Evolutionary conservation across 2,797 vertebrate genomes (phyloP).

Genomic region (Notolabrus celidotus): DNA sequence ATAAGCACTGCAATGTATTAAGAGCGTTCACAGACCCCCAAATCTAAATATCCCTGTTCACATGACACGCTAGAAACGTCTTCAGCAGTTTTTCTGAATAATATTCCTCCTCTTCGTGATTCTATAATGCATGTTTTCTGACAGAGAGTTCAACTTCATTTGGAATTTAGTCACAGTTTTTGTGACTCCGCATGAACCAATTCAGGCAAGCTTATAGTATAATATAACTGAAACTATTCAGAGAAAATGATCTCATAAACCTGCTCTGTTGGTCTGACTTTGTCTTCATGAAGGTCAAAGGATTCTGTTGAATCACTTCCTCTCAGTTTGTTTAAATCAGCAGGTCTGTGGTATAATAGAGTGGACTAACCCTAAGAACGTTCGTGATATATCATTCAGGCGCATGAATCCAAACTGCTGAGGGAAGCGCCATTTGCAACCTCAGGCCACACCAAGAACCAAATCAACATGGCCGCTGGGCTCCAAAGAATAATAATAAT

Average conservation of each 20-base stretch:
- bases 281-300: conserved; percentile 57
- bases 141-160: not conserved
- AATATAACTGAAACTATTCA: conserved; percentile 16
- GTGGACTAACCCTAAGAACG: conserved; percentile 56
- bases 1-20: too few species aligned
- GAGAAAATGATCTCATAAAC: conserved; percentile 24
- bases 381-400: conserved; percentile 55
- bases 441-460: conserved; percentile 67
- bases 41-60: not conserved
- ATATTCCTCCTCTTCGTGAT: not conserved
- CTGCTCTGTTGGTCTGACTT: conserved; percentile 52
- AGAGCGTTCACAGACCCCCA: too few species aligned
- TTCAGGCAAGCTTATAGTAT: not conserved
- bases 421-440: conserved; percentile 68
- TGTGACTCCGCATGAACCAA: not conserved
- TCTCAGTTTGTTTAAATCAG: conserved; percentile 70
- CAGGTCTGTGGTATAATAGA: conserved; percentile 62
- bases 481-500: conserved; percentile 73
- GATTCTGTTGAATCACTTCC: conserved; percentile 59
- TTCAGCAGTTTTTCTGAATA: not conserved
- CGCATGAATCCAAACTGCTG: conserved; percentile 67
- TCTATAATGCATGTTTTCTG: not conserved
- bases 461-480: conserved; percentile 75
- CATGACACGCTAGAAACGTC: not conserved
- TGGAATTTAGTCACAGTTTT: not conserved